phyloP scores from a whole-genome alignment of 2,888 invertebrate genomes.

The Sycophila texana region DNA sequence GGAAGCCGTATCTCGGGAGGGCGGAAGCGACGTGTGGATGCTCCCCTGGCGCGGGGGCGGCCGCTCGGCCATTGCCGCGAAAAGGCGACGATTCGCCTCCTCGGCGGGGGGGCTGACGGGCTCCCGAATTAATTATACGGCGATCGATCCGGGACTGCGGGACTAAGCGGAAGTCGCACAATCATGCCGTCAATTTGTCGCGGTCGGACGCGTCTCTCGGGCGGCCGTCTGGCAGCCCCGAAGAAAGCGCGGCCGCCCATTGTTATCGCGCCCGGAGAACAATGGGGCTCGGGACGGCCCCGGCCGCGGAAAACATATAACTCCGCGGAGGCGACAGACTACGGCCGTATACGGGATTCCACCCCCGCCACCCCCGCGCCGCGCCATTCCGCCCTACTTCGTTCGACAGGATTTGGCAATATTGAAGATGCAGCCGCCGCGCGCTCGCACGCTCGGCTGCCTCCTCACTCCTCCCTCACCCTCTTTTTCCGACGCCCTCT shows the following conservation, averaged over 20 bases:
- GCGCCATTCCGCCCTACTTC: constrained; percentile 60
- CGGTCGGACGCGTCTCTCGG: constrained; percentile 45
- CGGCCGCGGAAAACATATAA: constrained; percentile 38
- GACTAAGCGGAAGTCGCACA: constrained; percentile 59
- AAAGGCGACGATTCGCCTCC: constrained; percentile 2
- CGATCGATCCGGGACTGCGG: constrained; percentile 16
- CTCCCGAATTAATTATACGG: constrained; percentile 33
- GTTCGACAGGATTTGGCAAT: constrained; percentile 61
- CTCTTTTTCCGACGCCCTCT: not conserved
- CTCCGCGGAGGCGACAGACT: constrained; percentile 1
- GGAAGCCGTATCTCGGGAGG: constrained; percentile 12
- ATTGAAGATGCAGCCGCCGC: constrained; percentile 39
- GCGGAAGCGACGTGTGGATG: constrained; percentile 1
- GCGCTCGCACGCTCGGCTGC: constrained; percentile 26
- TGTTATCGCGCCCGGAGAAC: constrained; percentile 41
- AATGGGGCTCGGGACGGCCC: constrained; percentile 12
- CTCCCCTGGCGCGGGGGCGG: not conserved
- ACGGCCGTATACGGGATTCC: not conserved
- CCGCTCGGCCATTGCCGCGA: not conserved
- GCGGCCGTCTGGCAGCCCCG: not conserved
- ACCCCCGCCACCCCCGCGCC: not conserved
- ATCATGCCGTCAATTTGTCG: constrained; percentile 60
- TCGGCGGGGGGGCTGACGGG: constrained; percentile 1
- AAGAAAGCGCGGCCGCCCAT: constrained; percentile 34
- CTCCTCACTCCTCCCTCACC: constrained; percentile 6